Evolutionary conservation across 2,113 vertebrate species (phyloP).

Genomic region (Myrmophylax atrothorax): DNA sequence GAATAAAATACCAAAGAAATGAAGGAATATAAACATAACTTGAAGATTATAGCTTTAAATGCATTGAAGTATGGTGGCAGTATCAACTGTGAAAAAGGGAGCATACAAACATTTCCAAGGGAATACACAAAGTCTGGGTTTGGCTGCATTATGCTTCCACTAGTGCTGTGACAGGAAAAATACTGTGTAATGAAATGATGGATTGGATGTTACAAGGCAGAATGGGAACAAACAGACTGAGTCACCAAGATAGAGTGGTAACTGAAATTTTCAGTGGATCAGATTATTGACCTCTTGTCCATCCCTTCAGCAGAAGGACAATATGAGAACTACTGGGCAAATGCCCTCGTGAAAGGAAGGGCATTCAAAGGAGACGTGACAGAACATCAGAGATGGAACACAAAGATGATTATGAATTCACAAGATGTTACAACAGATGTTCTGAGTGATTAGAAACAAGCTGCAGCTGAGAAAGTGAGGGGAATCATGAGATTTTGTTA

Average conservation of each 20-base stretch:
- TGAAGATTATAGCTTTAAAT: neutral
- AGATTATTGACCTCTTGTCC: conserved; percentile 27
- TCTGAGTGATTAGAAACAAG: neutral
- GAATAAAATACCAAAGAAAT: neutral
- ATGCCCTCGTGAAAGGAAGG: neutral
- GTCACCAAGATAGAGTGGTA: neutral
- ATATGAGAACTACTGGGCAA: neutral
- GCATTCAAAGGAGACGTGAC: neutral
- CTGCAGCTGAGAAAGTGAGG: neutral
- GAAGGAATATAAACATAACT: neutral
- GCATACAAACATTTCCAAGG: neutral
- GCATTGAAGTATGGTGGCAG: neutral
- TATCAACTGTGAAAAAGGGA: neutral
- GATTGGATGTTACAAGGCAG: conserved; percentile 22
- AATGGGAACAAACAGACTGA: conserved; percentile 9
- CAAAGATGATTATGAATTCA: neutral
- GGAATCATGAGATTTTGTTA: neutral
- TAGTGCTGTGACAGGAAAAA: neutral
- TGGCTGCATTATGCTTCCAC: neutral
- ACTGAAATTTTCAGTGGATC: neutral
- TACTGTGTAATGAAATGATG: neutral
- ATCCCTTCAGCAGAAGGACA: neutral
- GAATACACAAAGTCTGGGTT: neutral
- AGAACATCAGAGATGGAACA: neutral
- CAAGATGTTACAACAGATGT: conserved; percentile 1